These are phyloP conservation scores for Phyllostomus hastatus DNA, from an alignment of 2,113 vertebrate genomes.

Conservation along the genomic window DNA sequence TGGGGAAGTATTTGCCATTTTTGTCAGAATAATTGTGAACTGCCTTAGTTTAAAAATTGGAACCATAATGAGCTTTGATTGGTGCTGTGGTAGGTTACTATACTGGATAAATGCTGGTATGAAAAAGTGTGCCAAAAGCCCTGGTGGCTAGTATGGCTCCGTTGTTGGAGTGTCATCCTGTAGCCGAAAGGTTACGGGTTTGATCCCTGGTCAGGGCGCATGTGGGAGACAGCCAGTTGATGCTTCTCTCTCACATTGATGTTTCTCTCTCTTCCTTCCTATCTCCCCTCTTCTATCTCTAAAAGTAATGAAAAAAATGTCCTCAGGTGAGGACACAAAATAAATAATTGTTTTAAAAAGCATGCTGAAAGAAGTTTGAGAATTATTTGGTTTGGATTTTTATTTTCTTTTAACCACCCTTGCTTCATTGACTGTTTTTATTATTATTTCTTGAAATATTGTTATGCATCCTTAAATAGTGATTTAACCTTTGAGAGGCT, in stretches of 20 bases:
- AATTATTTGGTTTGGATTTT: neutral
- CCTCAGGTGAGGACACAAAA: too few relatives aligned
- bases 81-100: neutral
- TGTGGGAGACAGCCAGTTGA: too few relatives aligned
- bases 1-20: neutral
- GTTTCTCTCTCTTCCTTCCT: too few relatives aligned
- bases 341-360: neutral
- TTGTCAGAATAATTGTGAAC: neutral
- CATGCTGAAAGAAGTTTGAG: neutral
- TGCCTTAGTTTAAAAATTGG: conserved; percentile 22
- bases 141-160: too few relatives aligned
- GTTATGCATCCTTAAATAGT: neutral
- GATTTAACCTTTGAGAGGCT: neutral
- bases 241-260: too few relatives aligned
- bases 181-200: too few relatives aligned
- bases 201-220: too few relatives aligned
- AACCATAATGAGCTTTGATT: neutral
- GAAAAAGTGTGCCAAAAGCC: neutral
- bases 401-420: neutral
- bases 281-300: too few relatives aligned
- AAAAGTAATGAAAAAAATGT: too few relatives aligned
- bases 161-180: too few relatives aligned
- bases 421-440: neutral
- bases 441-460: neutral
- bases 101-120: neutral